Evolutionary conservation across 1,140 invertebrate species (phyloP).

Genomic region (Pseudomyrmex gracilis): DNA sequence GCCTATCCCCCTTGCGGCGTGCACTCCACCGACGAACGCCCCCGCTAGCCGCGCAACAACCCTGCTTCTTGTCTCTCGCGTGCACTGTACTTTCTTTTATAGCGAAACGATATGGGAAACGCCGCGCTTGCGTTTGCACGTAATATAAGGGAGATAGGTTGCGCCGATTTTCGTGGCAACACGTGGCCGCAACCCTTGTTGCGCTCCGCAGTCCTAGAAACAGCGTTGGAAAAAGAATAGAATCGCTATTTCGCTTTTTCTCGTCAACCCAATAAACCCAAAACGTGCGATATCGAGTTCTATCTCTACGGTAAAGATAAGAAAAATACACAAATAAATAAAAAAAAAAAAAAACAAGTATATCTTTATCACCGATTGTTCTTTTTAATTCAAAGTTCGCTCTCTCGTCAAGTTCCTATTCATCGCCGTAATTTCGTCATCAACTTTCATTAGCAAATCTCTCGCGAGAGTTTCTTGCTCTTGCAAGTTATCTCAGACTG

Average conservation of each 20-base stretch:
- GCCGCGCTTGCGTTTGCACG: background rate
- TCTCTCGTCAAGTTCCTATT: background rate
- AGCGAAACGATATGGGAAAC: slow-evolving; percentile 51
- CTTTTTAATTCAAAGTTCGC: background rate
- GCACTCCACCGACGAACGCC: slow-evolving; percentile 46
- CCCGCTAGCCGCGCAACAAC: slow-evolving; percentile 41
- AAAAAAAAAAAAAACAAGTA: too few relatives aligned
- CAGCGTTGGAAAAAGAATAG: background rate
- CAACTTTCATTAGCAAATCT: background rate
- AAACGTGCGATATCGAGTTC: too few relatives aligned
- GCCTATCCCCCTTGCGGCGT: slow-evolving; percentile 29
- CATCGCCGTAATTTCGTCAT: background rate
- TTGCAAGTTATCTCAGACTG: background rate
- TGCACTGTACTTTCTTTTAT: slow-evolving; percentile 36
- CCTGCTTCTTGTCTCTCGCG: slow-evolving; percentile 28
- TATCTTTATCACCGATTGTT: too few relatives aligned
- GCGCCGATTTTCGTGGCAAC: slow-evolving; percentile 33
- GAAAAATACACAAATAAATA: too few relatives aligned
- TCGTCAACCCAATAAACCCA: background rate
- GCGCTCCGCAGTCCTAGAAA: background rate
- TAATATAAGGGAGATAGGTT: background rate
- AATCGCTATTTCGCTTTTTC: background rate
- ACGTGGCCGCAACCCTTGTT: slow-evolving; percentile 25
- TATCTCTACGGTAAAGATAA: too few relatives aligned
- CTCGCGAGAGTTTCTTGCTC: background rate